A percentile compares a stretch with the other conserved stretches of the same genome.
These are phyloP conservation scores for Globodera ellingtonae DNA, from an alignment of 1,140 invertebrate genomes.

Conservation along the genomic window DNA sequence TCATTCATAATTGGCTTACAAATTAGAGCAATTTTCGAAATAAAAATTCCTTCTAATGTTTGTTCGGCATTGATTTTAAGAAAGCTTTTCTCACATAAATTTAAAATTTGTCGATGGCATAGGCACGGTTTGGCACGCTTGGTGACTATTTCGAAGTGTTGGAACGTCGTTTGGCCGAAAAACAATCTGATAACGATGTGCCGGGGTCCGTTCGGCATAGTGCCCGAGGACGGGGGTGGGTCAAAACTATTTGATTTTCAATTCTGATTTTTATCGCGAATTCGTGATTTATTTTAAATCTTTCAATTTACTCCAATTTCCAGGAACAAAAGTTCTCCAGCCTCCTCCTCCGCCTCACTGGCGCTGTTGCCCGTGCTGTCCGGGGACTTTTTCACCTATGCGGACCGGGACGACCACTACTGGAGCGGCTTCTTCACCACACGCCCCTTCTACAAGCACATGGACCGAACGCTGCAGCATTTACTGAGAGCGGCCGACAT, in stretches of 20 bases:
- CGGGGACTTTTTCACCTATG: constrained; percentile 98
- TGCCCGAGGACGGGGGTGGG: neutral
- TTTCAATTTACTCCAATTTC: too few species aligned
- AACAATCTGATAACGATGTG: constrained; percentile 9
- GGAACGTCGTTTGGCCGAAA: constrained; percentile 70
- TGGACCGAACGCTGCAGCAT: constrained; percentile 82
- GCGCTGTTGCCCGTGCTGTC: constrained; percentile 77
- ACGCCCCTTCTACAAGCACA: constrained; percentile 88
- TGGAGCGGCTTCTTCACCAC: constrained; percentile 96
- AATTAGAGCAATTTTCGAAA: too few species aligned
- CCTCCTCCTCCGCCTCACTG: neutral
- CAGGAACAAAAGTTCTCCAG: too few species aligned
- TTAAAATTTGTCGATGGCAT: constrained; percentile 20
- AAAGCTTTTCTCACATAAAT: too few species aligned
- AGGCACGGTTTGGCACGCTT: constrained; percentile 86
- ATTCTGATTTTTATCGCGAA: too few species aligned
- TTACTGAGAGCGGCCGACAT: constrained; percentile 80
- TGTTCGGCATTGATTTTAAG: too few species aligned
- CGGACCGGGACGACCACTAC: constrained; percentile 93
- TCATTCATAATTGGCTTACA: too few species aligned
- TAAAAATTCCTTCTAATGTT: too few species aligned
- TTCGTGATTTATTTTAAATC: too few species aligned
- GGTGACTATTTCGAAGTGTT: constrained; percentile 88
- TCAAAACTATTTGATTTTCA: too few species aligned
- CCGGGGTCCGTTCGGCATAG: neutral